Percentiles rank a stretch among this genome's conserved stretches.
phyloP scores from a whole-genome alignment of 2,888 invertebrate species.

The Drosophila siamana region DNA sequence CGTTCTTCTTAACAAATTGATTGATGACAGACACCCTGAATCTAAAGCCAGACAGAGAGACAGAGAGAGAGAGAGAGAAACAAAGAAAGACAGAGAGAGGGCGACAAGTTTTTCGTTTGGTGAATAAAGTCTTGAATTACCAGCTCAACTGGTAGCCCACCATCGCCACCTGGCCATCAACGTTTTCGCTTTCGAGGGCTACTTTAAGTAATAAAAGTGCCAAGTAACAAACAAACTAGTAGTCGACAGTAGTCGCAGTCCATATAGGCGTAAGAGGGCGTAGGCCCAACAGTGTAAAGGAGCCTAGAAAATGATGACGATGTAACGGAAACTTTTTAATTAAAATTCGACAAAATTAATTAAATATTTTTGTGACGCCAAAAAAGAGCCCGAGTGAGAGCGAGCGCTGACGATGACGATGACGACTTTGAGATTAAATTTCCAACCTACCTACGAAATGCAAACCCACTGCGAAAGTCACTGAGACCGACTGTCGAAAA shows the following conservation, averaged over 20 bases:
- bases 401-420: constrained; percentile 68
- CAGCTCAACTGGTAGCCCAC: constrained; percentile 57
- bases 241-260: constrained; percentile 45
- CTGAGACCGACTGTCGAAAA: constrained; percentile 59
- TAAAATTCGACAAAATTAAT: constrained; percentile 81
- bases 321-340: constrained; percentile 79
- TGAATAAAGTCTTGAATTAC: constrained; percentile 61
- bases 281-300: no score
- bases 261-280: no score
- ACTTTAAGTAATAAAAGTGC: constrained; percentile 69
- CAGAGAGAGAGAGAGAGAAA: no score
- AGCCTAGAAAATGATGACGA: constrained; percentile 62
- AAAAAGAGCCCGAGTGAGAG: constrained; percentile 51
- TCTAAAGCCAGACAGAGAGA: no score
- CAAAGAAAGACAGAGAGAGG: no score
- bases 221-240: constrained; percentile 42
- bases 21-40: constrained; percentile 69
- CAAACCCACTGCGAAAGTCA: constrained; percentile 53
- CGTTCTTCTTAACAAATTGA: constrained; percentile 76
- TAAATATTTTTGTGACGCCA: constrained; percentile 80
- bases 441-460: constrained; percentile 80
- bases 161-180: constrained; percentile 54
- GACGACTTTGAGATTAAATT: constrained; percentile 81
- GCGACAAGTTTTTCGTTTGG: constrained; percentile 33
- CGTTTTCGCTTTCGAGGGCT: constrained; percentile 56